These are phyloP conservation scores for Rhegmatorhina hoffmannsi DNA, from an alignment of 2,113 vertebrate genomes.

Conservation along the genomic window DNA sequence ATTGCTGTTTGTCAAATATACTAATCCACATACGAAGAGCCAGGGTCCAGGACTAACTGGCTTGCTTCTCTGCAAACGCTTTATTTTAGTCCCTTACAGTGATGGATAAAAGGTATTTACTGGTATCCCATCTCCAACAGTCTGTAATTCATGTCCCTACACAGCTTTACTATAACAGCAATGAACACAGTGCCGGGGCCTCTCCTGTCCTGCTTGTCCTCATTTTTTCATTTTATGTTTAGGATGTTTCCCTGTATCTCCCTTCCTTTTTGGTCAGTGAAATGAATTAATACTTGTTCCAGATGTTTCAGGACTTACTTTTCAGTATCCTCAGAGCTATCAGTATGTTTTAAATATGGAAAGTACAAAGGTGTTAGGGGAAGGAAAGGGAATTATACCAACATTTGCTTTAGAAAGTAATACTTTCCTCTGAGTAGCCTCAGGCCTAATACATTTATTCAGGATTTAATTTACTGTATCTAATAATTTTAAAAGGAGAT, in stretches of 20 bases:
- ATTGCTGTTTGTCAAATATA: background rate
- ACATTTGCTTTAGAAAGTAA: conserved; percentile 45
- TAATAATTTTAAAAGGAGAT: conserved; percentile 10
- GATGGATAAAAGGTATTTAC: background rate
- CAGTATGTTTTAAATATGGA: background rate
- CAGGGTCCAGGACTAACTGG: background rate
- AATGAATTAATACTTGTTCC: background rate
- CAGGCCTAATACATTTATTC: background rate
- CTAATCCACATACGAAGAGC: background rate
- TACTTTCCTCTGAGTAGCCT: background rate
- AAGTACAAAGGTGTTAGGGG: background rate
- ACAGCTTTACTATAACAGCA: background rate
- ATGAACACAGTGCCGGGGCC: background rate
- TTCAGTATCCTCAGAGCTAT: background rate
- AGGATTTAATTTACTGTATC: conserved; percentile 22
- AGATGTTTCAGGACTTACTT: background rate
- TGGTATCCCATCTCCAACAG: background rate
- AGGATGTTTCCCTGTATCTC: background rate
- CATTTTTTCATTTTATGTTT: background rate
- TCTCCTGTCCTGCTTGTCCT: background rate
- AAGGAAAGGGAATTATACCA: conserved; percentile 15
- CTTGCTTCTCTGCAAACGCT: background rate
- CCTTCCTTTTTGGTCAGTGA: background rate
- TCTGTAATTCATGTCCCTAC: background rate
- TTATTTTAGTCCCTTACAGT: background rate